Conservation (phyloP, 1,140 invertebrate genomes). For the Micrasema minimum region DNA sequence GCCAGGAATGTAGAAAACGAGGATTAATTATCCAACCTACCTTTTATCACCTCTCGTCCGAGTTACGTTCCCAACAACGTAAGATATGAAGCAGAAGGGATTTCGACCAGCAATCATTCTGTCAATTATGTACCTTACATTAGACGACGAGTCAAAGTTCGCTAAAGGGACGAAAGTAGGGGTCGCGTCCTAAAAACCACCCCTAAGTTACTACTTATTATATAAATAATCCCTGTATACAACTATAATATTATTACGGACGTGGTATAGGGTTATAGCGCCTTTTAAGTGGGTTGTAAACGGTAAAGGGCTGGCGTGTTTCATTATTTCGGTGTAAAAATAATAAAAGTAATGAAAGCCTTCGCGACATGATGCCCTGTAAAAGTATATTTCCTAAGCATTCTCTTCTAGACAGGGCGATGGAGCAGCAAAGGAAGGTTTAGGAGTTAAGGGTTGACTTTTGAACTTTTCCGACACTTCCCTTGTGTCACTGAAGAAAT, state of each 20-base stretch:
- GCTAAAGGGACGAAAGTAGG: neutral
- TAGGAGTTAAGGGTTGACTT: too few relatives aligned
- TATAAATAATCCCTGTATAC: too few relatives aligned
- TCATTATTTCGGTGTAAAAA: slow-evolving; percentile 25
- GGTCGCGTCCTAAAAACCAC: slow-evolving; percentile 1
- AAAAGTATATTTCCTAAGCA: neutral
- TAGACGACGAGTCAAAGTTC: slow-evolving; percentile 6
- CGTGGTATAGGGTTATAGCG: slow-evolving; percentile 13
- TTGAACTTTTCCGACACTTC: too few relatives aligned
- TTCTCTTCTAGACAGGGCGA: too few relatives aligned
- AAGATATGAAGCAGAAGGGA: neutral
- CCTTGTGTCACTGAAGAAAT: too few relatives aligned
- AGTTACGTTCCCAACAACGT: too few relatives aligned
- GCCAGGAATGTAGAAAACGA: too few relatives aligned
- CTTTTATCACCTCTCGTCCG: neutral
- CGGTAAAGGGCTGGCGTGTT: slow-evolving; percentile 8
- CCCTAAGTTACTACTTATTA: slow-evolving; percentile 1
- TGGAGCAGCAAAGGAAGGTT: too few relatives aligned
- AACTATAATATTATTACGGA: neutral
- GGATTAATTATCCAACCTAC: neutral
- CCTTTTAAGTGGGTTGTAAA: neutral
- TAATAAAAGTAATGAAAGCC: slow-evolving; percentile 24
- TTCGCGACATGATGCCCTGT: slow-evolving; percentile 6
- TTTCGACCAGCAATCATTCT: slow-evolving; percentile 4
- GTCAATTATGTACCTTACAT: slow-evolving; percentile 3